phyloP scores from a whole-genome alignment of 2,888 invertebrate genomes.

The Baccha elongata region DNA sequence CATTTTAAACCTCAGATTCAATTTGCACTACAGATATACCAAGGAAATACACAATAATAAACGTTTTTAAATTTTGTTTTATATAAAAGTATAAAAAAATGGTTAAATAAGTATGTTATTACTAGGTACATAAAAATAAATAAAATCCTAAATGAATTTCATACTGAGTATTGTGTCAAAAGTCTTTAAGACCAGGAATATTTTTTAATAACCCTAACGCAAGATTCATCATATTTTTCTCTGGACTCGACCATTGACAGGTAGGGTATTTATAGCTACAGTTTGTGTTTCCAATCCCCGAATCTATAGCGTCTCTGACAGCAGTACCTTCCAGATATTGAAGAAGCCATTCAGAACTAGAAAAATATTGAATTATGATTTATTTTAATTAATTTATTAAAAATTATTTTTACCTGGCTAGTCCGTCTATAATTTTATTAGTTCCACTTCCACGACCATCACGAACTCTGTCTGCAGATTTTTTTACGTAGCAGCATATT shows the following conservation, averaged over 20 bases:
- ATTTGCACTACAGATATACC: no score
- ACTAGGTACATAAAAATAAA: not conserved
- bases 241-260: conserved; percentile 81
- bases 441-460: conserved; percentile 81
- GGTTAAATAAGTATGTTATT: no score
- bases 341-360: conserved; percentile 80
- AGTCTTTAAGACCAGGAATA: not conserved
- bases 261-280: conserved; percentile 82
- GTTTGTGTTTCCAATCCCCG: conserved; percentile 80
- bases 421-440: conserved; percentile 83
- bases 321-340: conserved; percentile 83
- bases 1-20: no score
- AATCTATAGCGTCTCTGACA: conserved; percentile 83
- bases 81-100: no score
- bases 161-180: no score
- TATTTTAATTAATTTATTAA: not conserved
- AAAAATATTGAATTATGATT: conserved; percentile 7
- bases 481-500: conserved; percentile 84
- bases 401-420: conserved; percentile 80
- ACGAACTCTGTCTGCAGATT: conserved; percentile 80
- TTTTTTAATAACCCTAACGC: conserved; percentile 67
- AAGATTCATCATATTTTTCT: conserved; percentile 76
- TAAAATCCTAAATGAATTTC: no score
- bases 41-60: no score
- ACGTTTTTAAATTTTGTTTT: no score